phyloP scores from a whole-genome alignment of 2,113 vertebrate species.

The Amblyornis subalaris region DNA sequence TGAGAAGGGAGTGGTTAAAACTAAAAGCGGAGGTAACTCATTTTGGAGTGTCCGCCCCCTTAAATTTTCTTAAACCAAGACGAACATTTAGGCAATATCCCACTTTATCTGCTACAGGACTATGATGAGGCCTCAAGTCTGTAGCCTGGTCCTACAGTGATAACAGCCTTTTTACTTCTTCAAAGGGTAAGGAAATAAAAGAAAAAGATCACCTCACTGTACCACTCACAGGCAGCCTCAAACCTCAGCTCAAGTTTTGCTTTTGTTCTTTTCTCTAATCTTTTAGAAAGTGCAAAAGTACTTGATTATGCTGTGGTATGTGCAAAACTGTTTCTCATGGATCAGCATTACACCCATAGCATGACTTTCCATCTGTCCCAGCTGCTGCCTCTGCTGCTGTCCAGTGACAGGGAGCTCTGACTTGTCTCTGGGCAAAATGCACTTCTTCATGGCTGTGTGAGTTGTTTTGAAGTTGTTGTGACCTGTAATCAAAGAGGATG shows the following conservation, averaged over 20 bases:
- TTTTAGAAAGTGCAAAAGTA: background rate
- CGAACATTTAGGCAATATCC: background rate
- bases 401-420: rapidly evolving
- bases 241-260: background rate
- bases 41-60: rapidly evolving
- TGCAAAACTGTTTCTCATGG: background rate
- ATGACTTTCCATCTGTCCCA: background rate
- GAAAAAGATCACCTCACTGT: background rate
- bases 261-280: background rate
- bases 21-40: background rate
- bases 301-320: background rate
- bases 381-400: background rate
- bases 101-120: background rate
- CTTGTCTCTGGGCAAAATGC: background rate
- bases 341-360: background rate
- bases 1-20: background rate
- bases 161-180: background rate
- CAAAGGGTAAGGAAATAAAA: background rate
- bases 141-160: background rate
- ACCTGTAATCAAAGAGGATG: background rate
- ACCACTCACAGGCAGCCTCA: background rate
- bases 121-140: background rate
- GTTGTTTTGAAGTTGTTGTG: background rate
- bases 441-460: background rate
- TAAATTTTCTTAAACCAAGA: background rate